These are phyloP conservation scores for Epistrophe eligans DNA, from an alignment of 2,888 invertebrate genomes.

Conservation along the genomic window DNA sequence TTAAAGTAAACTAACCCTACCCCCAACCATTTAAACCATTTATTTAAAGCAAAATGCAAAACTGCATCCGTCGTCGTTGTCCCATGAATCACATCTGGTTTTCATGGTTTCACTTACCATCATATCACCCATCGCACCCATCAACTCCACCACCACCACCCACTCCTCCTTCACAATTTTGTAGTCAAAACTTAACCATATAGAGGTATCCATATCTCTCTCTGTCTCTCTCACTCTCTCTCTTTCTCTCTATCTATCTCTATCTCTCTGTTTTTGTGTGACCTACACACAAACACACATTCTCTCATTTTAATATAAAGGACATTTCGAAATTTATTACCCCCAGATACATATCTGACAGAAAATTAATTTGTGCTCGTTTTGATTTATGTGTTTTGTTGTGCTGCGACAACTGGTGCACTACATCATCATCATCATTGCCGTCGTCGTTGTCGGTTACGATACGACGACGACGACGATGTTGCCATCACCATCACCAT, in stretches of 20 bases:
- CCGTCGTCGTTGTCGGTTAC: conserved; percentile 49
- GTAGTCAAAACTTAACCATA: conserved; percentile 45
- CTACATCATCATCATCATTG: conserved; percentile 71
- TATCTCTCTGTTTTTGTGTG: neutral
- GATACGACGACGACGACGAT: conserved; percentile 12
- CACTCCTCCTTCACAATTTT: conserved; percentile 25
- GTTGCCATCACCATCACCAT: conserved; percentile 32
- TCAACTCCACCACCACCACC: neutral
- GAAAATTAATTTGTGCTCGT: conserved; percentile 76
- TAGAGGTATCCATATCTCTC: conserved; percentile 51
- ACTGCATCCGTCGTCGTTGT: conserved; percentile 69
- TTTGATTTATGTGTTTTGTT: conserved; percentile 75
- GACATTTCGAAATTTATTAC: conserved; percentile 75
- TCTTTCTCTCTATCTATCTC: neutral
- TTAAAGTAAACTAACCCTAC: neutral
- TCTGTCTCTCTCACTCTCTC: neutral
- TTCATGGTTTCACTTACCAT: conserved; percentile 65
- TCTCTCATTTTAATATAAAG: conserved; percentile 74
- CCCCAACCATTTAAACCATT: conserved; percentile 40
- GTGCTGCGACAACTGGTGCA: conserved; percentile 74
- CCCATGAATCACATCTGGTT: conserved; percentile 75
- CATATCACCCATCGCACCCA: neutral
- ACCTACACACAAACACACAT: conserved; percentile 45
- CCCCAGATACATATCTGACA: conserved; percentile 75
- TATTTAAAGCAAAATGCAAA: conserved; percentile 70